Evolutionary conservation across 2,888 invertebrate genomes (phyloP), one percentile per base, ranked within the genome.

Genomic region (Nebria brevicollis): DNA sequence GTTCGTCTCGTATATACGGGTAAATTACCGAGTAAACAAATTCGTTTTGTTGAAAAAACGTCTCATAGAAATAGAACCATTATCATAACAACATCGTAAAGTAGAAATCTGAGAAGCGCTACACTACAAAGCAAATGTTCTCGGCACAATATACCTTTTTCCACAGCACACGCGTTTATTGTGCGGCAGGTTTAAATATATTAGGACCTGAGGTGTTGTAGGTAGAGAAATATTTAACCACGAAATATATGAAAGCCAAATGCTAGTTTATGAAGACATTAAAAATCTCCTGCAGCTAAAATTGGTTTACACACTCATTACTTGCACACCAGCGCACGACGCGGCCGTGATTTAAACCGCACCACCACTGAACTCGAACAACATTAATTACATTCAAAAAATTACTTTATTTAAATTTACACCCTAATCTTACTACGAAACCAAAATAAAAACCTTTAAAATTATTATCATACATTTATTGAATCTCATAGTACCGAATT

Each of bases 241-340:
- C 25, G 75, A 75, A 43, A 75, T 75, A 75, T 75, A 75, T 54
- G 42, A n/a, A 34, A 75, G 75, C 20, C 82, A 82, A 82, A 73
- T 77, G 79, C 77, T 82, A 82, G 78, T 83, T 83, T 83, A 83
- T 83, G 83, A 83, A 83, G 83, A 83, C 83, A 83, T 83, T 83
- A 83, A 83, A 83, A 83, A 83, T 83, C 83, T 82, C 83, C 83
- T 82, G 83, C 83, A 82, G 83, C 82, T 83, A 82, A 83, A 83
- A 78, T 82, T 83, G 83, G 82, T 82, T 83, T 82, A 83, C 82
- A 82, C 81, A 82, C 82, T 83, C 83, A 83, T 83, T 83, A 82
- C 77, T 77, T 78, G 77, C 83, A 82, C 81, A 78, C 81, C 73
- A 65, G 81, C 73, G 81, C 79, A 77, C 76, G 80, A 77, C 78